Evolutionary conservation across 2,797 vertebrate species (phyloP), one percentile per base, ranked within the genome.

Genomic region (Sciaenops ocellatus): DNA sequence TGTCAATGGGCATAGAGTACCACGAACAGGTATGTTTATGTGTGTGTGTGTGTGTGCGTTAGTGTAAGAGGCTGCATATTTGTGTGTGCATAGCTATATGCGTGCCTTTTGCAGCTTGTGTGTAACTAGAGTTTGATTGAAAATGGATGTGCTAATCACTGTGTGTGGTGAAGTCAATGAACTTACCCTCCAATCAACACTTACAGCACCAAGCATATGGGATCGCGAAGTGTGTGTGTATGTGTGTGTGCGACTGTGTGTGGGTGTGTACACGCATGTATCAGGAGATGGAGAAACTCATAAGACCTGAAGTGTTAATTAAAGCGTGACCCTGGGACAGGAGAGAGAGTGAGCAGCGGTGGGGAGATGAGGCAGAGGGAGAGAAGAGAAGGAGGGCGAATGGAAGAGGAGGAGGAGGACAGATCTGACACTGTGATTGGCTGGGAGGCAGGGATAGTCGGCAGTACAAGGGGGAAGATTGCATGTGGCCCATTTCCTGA

Each of bases 1-100:
- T 99, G 86, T 99, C 98, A 77, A 99, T 99, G 98, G 98, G 98
- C 12, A 96, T 99, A 5, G 98, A 99, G 92, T 97, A 97, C 92
- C 98, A 99, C 0, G 95, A 99, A 74, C 98, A 99, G 97, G 98
- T 99, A 90, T 13, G 89, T 38, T 7, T 75, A 44, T 46, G 54
- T 73, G 80, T 28, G 74, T 77, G 34, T 34, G 28, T 28, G 28
- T 30, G 34, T 38, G 34, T 38, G n/a, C n/a, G 34, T 44, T 3
- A 6, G 42, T 17, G 34, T 30, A 18, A 9, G 42, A n/a, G 52
- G 41, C 15, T 17, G 68, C n/a, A 1, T 28, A 55, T 65, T 13
- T 70, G 52, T 72, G 59, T 60, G 69, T 26, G 59, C 65, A 18
- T 69, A 1, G 13, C 3, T 12, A 3, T 15, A 48, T 64, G 44